phyloP scores from a whole-genome alignment of 1,140 invertebrate species.

The Melitaea cinxia region DNA sequence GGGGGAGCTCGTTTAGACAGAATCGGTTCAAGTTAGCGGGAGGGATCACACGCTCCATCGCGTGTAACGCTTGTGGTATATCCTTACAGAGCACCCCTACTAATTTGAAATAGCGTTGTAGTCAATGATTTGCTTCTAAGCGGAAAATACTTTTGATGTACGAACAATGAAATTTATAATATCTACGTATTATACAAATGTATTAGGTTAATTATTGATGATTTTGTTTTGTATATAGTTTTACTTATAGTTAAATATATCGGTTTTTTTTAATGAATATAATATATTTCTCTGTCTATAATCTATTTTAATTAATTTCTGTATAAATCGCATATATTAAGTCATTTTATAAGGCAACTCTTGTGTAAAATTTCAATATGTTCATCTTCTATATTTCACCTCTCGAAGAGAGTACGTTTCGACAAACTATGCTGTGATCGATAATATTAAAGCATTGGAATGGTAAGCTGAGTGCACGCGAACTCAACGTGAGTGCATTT shows the following conservation, averaged over 20 bases:
- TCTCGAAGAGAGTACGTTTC: background rate
- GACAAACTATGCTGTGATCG: slow-evolving; percentile 33
- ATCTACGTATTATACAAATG: background rate
- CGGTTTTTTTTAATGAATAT: too few species aligned
- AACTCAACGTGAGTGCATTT: slow-evolving; percentile 43
- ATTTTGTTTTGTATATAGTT: too few species aligned
- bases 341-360: background rate
- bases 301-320: too few species aligned
- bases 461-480: slow-evolving; percentile 39
- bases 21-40: slow-evolving; percentile 45
- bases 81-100: slow-evolving; percentile 47
- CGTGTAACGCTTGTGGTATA: slow-evolving; percentile 48
- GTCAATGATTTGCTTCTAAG: slow-evolving; percentile 10
- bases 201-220: background rate
- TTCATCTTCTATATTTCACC: background rate
- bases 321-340: too few species aligned
- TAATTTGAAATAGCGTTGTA: slow-evolving; percentile 54
- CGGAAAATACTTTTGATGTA: slow-evolving; percentile 12
- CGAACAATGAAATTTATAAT: background rate
- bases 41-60: slow-evolving; percentile 60
- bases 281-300: too few species aligned
- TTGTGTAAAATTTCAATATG: background rate
- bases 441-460: slow-evolving; percentile 44
- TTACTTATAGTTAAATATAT: too few species aligned
- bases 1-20: slow-evolving; percentile 48